Evolutionary conservation across 2,113 vertebrate genomes (phyloP).

Genomic region (Chrysochloris asiatica): DNA sequence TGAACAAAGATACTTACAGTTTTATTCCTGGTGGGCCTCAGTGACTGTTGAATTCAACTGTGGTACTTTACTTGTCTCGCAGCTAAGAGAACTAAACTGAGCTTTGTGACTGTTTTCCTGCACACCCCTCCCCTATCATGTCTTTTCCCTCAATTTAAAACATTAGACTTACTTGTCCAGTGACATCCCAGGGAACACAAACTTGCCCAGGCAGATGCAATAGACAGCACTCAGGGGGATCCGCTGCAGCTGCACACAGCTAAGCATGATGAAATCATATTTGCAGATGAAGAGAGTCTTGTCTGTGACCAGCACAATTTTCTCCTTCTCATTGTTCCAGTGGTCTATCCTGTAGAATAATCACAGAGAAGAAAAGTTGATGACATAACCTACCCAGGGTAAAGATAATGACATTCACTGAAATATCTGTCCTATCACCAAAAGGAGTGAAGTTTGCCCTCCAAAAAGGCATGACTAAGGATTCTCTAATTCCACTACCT

Average conservation of each 20-base stretch:
- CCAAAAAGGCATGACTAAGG: background rate
- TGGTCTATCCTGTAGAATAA: slow-evolving; percentile 85
- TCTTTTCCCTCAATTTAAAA: background rate
- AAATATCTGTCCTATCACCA: background rate
- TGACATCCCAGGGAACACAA: slow-evolving; percentile 85
- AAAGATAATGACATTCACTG: background rate
- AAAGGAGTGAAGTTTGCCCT: background rate
- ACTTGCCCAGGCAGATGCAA: slow-evolving; percentile 84
- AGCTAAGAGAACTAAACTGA: background rate
- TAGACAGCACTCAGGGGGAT: slow-evolving; percentile 82
- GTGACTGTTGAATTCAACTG: background rate
- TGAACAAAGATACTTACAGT: background rate
- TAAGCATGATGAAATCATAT: slow-evolving; percentile 89
- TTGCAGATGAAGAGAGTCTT: slow-evolving; percentile 87
- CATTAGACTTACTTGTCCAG: slow-evolving; percentile 85
- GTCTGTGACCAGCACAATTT: slow-evolving; percentile 84
- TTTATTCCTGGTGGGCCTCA: background rate
- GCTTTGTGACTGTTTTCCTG: background rate
- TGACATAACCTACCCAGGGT: background rate
- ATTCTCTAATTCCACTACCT: background rate
- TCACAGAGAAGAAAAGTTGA: background rate
- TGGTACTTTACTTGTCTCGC: background rate
- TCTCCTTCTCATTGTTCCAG: slow-evolving; percentile 93
- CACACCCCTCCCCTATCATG: background rate
- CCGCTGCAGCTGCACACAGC: slow-evolving; percentile 85